A percentile compares a stretch with the other conserved stretches of the same genome.
These are phyloP conservation scores for Ahaetulla prasina DNA, from an alignment of 2,113 vertebrate genomes.

Conservation along the genomic window DNA sequence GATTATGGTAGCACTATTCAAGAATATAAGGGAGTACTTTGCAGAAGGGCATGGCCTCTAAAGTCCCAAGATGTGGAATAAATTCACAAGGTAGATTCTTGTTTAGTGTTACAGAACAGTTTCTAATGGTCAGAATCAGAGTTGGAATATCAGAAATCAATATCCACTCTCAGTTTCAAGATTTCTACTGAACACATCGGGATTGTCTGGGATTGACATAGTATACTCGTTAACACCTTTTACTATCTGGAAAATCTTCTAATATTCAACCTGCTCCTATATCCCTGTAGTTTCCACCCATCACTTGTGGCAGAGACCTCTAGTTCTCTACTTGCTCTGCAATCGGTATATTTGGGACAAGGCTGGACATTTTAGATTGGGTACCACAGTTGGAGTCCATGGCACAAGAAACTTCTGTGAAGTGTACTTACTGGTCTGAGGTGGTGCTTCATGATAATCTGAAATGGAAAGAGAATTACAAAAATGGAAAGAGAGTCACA, in stretches of 20 bases:
- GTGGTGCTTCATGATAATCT: conserved; percentile 51
- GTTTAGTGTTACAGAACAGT: background rate
- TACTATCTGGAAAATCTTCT: no score
- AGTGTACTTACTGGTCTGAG: background rate
- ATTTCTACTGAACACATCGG: background rate
- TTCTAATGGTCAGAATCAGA: background rate
- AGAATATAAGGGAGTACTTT: background rate
- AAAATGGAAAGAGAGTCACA: conserved; percentile 26
- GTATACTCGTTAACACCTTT: no score
- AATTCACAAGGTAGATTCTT: background rate
- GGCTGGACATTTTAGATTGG: no score
- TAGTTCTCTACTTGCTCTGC: no score
- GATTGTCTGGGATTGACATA: background rate
- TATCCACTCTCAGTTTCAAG: background rate
- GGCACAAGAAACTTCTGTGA: background rate
- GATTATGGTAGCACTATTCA: background rate
- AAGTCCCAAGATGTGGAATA: background rate
- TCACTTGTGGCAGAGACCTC: no score
- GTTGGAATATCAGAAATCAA: background rate
- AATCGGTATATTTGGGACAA: no score
- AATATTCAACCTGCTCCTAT: no score
- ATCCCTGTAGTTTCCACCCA: no score
- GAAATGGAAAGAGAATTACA: conserved; percentile 29
- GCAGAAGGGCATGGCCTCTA: background rate
- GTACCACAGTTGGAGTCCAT: background rate